Conservation (phyloP, 1,140 invertebrate genomes). For the Cheumatopsyche charites region DNA sequence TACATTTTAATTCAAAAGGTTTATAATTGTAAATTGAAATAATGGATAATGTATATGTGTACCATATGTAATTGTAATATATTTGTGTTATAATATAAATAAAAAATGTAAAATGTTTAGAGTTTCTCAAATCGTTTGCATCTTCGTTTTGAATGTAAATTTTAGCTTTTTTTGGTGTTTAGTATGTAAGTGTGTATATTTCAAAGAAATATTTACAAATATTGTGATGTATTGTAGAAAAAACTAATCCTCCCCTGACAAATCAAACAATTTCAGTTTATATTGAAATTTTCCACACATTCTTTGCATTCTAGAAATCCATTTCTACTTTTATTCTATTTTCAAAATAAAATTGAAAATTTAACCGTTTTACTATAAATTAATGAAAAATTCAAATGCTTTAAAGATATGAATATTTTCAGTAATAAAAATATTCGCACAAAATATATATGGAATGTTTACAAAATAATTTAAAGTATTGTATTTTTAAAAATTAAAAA, state of each 20-base stretch:
- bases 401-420: not conserved
- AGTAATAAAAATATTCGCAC: not conserved
- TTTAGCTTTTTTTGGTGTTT: constrained; percentile 25
- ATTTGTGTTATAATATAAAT: not conserved
- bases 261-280: not conserved
- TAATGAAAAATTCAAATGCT: not conserved
- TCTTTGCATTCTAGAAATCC: not conserved
- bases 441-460: not conserved
- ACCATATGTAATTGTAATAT: not conserved
- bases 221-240: too few relatives aligned
- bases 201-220: constrained; percentile 12
- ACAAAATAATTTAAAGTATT: too few relatives aligned
- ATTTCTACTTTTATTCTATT: not conserved
- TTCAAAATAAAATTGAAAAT: not conserved
- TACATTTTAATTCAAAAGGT: too few relatives aligned
- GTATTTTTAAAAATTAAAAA: not conserved
- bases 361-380: not conserved
- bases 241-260: too few relatives aligned
- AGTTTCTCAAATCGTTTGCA: constrained; percentile 6
- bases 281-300: not conserved
- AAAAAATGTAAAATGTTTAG: not conserved
- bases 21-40: constrained; percentile 1
- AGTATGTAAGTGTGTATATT: not conserved
- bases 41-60: not conserved
- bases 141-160: constrained; percentile 21